These are phyloP conservation scores for Scytalopus superciliaris DNA, from an alignment of 2,113 vertebrate genomes.

Conservation along the genomic window DNA sequence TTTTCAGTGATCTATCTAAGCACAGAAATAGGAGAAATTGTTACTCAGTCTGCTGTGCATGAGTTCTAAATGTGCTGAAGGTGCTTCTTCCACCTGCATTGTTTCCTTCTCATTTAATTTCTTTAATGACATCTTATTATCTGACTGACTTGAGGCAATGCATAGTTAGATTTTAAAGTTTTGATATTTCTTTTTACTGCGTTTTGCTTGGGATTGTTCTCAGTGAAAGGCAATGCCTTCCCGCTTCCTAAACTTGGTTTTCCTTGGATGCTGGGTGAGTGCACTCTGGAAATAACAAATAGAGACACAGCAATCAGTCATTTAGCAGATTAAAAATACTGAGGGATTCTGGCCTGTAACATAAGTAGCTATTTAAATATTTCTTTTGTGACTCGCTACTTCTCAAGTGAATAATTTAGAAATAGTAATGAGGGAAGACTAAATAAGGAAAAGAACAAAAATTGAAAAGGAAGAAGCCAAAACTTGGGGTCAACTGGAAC, in stretches of 20 bases:
- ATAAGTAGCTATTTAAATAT: background rate
- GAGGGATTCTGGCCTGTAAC: background rate
- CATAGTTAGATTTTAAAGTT: background rate
- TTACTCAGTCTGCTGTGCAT: background rate
- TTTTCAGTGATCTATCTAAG: background rate
- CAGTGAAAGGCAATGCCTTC: background rate
- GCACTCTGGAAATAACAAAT: background rate
- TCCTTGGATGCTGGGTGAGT: background rate
- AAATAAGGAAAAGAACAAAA: background rate
- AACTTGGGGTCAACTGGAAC: background rate
- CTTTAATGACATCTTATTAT: background rate
- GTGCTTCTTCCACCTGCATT: background rate
- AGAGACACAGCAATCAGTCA: background rate
- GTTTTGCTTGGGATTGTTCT: background rate
- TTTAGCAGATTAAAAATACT: background rate
- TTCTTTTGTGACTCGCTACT: background rate
- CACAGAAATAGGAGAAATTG: background rate
- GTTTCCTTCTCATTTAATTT: background rate
- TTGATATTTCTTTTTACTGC: background rate
- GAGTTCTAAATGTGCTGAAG: background rate
- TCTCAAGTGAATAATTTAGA: conserved; percentile 31
- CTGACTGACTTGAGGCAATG: background rate
- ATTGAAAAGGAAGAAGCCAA: background rate
- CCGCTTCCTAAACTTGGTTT: background rate
- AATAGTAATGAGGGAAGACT: conserved; percentile 36